These are phyloP conservation scores for Dryobates pubescens DNA, from an alignment of 2,797 vertebrate genomes.

Conservation along the genomic window DNA sequence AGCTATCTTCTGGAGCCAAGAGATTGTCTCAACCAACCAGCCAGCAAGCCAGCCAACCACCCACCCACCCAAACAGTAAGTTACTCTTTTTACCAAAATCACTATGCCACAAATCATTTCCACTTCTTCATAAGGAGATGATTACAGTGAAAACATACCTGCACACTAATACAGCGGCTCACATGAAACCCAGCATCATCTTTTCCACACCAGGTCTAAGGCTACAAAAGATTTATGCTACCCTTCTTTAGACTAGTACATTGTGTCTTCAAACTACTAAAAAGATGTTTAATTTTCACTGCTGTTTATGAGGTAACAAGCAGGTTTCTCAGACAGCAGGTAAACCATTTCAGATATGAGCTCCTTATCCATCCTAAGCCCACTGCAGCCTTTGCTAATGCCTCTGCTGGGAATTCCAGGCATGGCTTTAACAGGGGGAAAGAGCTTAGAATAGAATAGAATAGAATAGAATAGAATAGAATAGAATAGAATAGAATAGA, in stretches of 20 bases:
- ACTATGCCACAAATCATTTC: slow-evolving; percentile 22
- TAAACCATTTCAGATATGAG: not conserved
- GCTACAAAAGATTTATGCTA: not conserved
- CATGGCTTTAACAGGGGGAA: not conserved
- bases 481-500: no score
- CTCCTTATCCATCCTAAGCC: not conserved
- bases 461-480: no score
- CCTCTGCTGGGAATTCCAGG: not conserved
- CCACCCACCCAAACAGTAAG: not conserved
- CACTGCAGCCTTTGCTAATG: not conserved
- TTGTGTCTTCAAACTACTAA: not conserved
- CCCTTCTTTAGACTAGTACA: not conserved
- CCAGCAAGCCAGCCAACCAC: not conserved
- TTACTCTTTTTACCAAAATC: slow-evolving; percentile 17
- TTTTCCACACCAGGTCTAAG: not conserved
- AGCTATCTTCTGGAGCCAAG: slow-evolving; percentile 63
- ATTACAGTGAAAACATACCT: slow-evolving; percentile 46
- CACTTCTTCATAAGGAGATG: slow-evolving; percentile 42
- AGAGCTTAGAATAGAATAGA: not conserved
- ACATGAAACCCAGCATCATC: not conserved
- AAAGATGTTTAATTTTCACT: not conserved
- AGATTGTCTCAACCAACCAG: slow-evolving; percentile 13
- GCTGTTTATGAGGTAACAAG: not conserved
- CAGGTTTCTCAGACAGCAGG: not conserved
- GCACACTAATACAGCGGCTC: slow-evolving; percentile 42